These are phyloP conservation scores for Apostichopus japonicus DNA, from an alignment of 35 echinoderm and acorn worm genomes.

Conservation along the genomic window DNA sequence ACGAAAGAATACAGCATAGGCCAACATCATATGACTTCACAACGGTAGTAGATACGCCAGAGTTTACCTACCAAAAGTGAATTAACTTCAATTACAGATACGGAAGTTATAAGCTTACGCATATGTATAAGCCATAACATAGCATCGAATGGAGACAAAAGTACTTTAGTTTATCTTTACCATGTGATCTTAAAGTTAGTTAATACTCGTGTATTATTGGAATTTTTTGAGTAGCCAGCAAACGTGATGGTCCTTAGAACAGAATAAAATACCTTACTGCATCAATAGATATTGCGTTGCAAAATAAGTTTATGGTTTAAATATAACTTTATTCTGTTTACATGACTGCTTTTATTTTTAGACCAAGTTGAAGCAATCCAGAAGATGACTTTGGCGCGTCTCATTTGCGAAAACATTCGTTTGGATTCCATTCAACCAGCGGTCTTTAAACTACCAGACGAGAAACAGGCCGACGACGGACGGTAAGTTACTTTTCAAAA, in stretches of 20 bases:
- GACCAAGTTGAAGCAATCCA: not conserved
- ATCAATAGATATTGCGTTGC: not conserved
- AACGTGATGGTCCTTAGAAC: no score
- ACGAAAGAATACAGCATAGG: not conserved
- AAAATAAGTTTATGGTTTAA: not conserved
- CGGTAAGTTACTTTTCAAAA: not conserved
- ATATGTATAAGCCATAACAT: not conserved
- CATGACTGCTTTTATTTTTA: not conserved
- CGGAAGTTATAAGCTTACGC: not conserved
- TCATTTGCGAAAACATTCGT: slow-evolving; percentile 26
- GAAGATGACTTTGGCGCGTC: not conserved
- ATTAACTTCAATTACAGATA: not conserved
- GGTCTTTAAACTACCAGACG: slow-evolving; percentile 18
- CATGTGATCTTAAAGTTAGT: no score
- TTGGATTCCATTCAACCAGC: slow-evolving; percentile 12
- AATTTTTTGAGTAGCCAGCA: no score
- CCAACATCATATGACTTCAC: not conserved
- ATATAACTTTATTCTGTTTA: not conserved
- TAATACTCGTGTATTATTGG: no score
- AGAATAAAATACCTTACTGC: no score
- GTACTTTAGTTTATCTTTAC: no score
- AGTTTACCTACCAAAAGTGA: not conserved
- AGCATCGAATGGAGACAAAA: no score
- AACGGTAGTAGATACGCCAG: not conserved
- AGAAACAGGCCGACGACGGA: not conserved